phyloP scores from a whole-genome alignment of 2,888 invertebrate genomes.

The Mamestra brassicae region DNA sequence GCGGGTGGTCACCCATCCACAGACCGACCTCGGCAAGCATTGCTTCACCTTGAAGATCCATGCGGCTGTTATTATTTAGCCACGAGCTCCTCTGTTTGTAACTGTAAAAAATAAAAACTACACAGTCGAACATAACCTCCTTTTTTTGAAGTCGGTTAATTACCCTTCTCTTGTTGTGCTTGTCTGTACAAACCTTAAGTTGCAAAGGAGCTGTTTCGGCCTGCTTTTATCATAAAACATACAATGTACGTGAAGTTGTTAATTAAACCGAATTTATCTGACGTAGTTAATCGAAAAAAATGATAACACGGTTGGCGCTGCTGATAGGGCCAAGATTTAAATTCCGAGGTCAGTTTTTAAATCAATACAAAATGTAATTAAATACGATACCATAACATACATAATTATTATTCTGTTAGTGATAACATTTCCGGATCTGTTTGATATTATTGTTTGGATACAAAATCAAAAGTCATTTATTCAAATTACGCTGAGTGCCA shows the following conservation, averaged over 20 bases:
- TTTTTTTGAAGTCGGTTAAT: too few relatives aligned
- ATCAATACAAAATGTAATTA: slow-evolving; percentile 21
- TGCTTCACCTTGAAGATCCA: too few relatives aligned
- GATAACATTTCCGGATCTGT: slow-evolving; percentile 36
- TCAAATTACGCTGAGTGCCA: too few relatives aligned
- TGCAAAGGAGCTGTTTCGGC: background rate
- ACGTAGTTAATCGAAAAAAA: background rate
- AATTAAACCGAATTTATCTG: background rate
- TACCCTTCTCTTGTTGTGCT: too few relatives aligned
- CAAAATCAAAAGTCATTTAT: too few relatives aligned
- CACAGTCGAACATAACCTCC: too few relatives aligned
- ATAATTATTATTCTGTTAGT: slow-evolving; percentile 7
- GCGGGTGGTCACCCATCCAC: too few relatives aligned
- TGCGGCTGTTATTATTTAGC: too few relatives aligned
- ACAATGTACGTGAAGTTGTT: slow-evolving; percentile 3
- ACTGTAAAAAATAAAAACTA: too few relatives aligned
- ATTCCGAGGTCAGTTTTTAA: slow-evolving; percentile 34
- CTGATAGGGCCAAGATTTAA: slow-evolving; percentile 3
- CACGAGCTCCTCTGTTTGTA: background rate
- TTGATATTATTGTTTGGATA: background rate
- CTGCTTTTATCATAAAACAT: background rate
- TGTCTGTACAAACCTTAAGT: background rate
- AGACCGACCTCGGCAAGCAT: too few relatives aligned
- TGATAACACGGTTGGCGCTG: background rate
- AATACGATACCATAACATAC: background rate